Percentiles rank a stretch among this genome's conserved stretches.
Conservation (phyloP, 2,888 invertebrate genomes). For the Eumacrocentrus americanus region DNA sequence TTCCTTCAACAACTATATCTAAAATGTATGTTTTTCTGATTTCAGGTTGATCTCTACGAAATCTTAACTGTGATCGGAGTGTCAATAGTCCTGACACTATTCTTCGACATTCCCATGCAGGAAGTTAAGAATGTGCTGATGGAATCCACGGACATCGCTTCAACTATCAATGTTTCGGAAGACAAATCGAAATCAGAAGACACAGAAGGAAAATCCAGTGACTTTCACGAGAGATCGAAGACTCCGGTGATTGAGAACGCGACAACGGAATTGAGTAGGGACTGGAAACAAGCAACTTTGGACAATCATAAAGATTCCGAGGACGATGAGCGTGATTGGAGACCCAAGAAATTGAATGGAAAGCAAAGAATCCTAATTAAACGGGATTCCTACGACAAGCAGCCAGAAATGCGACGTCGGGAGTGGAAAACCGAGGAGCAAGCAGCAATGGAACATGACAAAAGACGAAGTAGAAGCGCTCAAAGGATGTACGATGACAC, state of each 20-base stretch:
- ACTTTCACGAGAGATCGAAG: background rate
- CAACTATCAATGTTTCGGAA: too few relatives aligned
- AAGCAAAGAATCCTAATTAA: slow-evolving; percentile 33
- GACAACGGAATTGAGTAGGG: too few relatives aligned
- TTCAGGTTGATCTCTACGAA: slow-evolving; percentile 68
- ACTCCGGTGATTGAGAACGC: too few relatives aligned
- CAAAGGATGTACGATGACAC: slow-evolving; percentile 38
- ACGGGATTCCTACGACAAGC: slow-evolving; percentile 38
- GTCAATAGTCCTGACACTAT: slow-evolving; percentile 66
- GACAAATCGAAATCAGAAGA: slow-evolving; percentile 9
- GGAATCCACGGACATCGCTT: slow-evolving; percentile 49
- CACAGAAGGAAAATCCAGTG: background rate
- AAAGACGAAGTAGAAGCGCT: slow-evolving; percentile 37
- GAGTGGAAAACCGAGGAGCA: slow-evolving; percentile 33
- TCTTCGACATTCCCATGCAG: slow-evolving; percentile 73
- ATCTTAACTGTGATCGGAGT: slow-evolving; percentile 63
- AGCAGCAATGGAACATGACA: slow-evolving; percentile 24
- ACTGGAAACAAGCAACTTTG: too few relatives aligned
- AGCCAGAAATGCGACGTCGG: slow-evolving; percentile 25
- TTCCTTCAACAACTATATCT: too few relatives aligned
- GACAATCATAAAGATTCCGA: slow-evolving; percentile 32
- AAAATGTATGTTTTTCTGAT: slow-evolving; percentile 36
- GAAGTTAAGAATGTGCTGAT: slow-evolving; percentile 62
- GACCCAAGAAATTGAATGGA: slow-evolving; percentile 31
- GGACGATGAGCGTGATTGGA: slow-evolving; percentile 29